These are phyloP conservation scores for Meandrusa payeni DNA, from an alignment of 2,888 invertebrate genomes.

Conservation along the genomic window DNA sequence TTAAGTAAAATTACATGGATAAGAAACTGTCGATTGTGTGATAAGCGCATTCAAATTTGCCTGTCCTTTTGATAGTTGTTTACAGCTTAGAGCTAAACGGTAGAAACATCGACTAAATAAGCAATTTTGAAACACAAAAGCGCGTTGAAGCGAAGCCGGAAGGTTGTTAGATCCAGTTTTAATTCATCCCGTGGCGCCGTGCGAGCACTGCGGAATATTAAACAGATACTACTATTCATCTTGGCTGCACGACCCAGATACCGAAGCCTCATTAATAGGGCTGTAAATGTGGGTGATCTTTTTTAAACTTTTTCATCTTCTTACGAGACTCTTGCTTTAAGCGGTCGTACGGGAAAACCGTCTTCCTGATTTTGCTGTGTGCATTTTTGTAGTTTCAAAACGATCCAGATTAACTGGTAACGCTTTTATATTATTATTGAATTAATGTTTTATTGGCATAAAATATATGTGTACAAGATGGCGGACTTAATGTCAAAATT, in stretches of 20 bases:
- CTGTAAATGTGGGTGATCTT: slow-evolving; percentile 22
- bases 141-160: slow-evolving; percentile 22
- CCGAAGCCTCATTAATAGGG: slow-evolving; percentile 31
- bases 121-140: slow-evolving; percentile 24
- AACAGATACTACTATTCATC: slow-evolving; percentile 46
- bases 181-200: slow-evolving; percentile 45
- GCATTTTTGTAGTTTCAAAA: no score
- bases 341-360: slow-evolving; percentile 1
- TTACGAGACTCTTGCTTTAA: slow-evolving; percentile 5
- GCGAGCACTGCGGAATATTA: slow-evolving; percentile 49
- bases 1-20: no score
- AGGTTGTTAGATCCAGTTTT: slow-evolving; percentile 39
- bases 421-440: background rate
- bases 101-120: slow-evolving; percentile 21
- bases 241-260: slow-evolving; percentile 46
- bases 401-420: no score
- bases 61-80: slow-evolving; percentile 1
- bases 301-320: slow-evolving; percentile 3
- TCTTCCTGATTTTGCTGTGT: no score
- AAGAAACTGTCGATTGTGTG: no score
- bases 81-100: slow-evolving; percentile 6
- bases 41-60: no score
- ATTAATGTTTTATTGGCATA: background rate
- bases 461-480: no score
- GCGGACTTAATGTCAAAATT: no score